Evolutionary conservation across 2,113 vertebrate species (phyloP).

Genomic region (Mastomys coucha): DNA sequence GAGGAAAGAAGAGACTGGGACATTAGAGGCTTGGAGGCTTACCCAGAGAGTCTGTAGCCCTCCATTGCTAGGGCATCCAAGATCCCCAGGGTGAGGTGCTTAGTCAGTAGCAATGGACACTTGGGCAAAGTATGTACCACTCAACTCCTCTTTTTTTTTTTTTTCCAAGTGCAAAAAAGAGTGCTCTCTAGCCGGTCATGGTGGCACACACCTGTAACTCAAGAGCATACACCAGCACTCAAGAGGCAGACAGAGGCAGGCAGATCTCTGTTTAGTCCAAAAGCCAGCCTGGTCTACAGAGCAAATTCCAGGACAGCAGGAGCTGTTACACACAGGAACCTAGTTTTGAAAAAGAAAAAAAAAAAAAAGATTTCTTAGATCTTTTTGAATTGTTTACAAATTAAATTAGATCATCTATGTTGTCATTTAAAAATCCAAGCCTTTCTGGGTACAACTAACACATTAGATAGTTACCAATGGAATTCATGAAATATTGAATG

Average conservation of each 20-base stretch:
- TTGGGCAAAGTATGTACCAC: not conserved
- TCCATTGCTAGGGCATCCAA: not conserved
- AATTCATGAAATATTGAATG: not conserved
- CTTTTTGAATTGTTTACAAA: not conserved
- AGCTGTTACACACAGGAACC: not conserved
- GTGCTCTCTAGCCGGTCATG: not conserved
- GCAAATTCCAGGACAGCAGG: not conserved
- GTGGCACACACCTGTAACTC: not conserved
- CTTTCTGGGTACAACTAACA: not conserved
- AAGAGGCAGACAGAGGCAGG: not conserved
- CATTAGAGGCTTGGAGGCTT: not conserved
- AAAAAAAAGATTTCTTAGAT: not conserved
- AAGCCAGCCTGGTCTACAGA: not conserved
- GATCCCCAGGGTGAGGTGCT: not conserved
- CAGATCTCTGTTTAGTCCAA: not conserved
- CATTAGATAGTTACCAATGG: not conserved
- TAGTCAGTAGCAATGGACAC: not conserved
- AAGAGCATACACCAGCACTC: too few species aligned
- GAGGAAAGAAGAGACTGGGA: not conserved
- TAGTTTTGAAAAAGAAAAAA: not conserved
- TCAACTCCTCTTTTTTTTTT: not conserved
- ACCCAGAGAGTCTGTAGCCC: not conserved
- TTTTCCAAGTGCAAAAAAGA: not conserved
- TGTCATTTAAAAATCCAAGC: not conserved
- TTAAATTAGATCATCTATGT: not conserved